Evolutionary conservation across 2,797 vertebrate species (phyloP).

Genomic region (Hirundo rustica): DNA sequence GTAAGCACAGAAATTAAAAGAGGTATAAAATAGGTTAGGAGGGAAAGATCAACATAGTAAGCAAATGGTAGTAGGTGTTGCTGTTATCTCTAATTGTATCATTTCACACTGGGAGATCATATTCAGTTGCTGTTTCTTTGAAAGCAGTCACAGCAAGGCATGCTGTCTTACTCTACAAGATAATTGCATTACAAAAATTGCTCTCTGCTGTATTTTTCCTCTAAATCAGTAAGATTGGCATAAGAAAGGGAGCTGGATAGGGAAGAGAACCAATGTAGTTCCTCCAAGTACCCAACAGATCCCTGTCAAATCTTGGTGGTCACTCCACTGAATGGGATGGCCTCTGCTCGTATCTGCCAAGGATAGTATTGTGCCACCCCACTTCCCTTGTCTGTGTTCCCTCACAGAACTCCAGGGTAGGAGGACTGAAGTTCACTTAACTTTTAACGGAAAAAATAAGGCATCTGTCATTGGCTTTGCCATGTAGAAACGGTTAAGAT

Average conservation of each 20-base stretch:
- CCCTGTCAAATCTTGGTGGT: not conserved
- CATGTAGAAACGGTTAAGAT: not conserved
- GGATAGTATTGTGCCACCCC: not conserved
- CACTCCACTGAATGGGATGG: not conserved
- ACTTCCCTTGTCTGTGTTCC: not conserved
- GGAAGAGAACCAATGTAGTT: accelerated
- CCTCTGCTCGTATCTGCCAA: not conserved
- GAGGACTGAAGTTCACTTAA: not conserved
- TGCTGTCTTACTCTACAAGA: not conserved
- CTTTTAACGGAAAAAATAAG: not conserved
- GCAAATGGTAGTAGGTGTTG: not conserved
- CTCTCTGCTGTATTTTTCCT: not conserved
- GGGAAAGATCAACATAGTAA: not conserved
- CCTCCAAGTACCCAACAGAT: not conserved
- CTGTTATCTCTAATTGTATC: not conserved
- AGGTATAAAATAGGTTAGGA: not conserved
- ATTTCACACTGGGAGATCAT: not conserved
- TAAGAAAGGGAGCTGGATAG: not conserved
- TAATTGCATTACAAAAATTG: not conserved
- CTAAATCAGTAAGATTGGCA: not conserved
- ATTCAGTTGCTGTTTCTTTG: not conserved
- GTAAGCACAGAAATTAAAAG: not conserved
- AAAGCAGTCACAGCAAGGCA: not conserved
- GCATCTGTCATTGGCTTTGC: not conserved
- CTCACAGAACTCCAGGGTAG: not conserved